Evolutionary conservation across 2,888 invertebrate species (phyloP).

Genomic region (Eremobia ochroleuca): DNA sequence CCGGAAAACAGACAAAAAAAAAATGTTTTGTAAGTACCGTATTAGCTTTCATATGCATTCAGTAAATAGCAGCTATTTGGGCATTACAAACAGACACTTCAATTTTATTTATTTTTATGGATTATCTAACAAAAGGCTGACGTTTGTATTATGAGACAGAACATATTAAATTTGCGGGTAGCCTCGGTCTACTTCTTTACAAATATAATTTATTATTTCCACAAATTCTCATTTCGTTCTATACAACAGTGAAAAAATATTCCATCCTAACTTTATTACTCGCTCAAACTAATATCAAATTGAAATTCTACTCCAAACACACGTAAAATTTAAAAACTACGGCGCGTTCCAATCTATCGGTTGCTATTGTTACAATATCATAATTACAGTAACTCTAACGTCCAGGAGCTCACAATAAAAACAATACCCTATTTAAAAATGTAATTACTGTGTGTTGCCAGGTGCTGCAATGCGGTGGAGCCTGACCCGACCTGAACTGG

Average conservation of each 20-base stretch:
- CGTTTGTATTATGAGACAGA: slow-evolving; percentile 8
- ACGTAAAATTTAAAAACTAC: slow-evolving; percentile 1
- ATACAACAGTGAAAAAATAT: background rate
- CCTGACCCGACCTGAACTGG: slow-evolving; percentile 34
- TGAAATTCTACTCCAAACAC: background rate
- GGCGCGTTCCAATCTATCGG: slow-evolving; percentile 1
- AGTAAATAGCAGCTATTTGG: too few relatives aligned
- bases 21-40: too few relatives aligned
- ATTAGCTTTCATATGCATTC: too few relatives aligned
- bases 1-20: too few relatives aligned
- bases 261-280: background rate
- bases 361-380: slow-evolving; percentile 24
- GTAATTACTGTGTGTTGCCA: slow-evolving; percentile 41
- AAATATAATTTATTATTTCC: slow-evolving; percentile 12
- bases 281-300: slow-evolving; percentile 1
- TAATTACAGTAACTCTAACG: slow-evolving; percentile 2
- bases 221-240: slow-evolving; percentile 23
- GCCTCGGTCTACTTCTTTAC: slow-evolving; percentile 11
- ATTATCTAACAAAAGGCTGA: slow-evolving; percentile 1
- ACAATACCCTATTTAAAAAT: slow-evolving; percentile 44
- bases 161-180: background rate
- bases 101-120: too few relatives aligned
- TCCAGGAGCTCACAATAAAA: slow-evolving; percentile 24
- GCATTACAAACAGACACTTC: too few relatives aligned
- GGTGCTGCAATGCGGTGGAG: slow-evolving; percentile 61